Evolutionary conservation across 1,140 invertebrate species (phyloP).

Genomic region (Pogonus chalceus): DNA sequence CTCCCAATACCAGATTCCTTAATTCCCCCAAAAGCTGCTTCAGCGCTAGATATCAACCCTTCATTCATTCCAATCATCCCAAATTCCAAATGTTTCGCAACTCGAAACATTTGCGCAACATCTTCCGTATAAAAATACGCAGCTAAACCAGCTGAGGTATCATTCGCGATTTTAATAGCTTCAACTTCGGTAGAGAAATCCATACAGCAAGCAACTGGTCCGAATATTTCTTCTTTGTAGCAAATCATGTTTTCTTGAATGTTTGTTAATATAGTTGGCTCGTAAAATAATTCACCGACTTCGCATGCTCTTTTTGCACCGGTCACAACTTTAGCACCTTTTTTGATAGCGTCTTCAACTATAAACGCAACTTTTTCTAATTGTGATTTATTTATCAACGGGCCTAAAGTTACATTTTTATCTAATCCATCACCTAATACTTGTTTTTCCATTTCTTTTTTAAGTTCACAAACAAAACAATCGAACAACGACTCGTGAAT

Average conservation of each 20-base stretch:
- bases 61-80: constrained; percentile 98
- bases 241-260: constrained; percentile 73
- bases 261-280: constrained; percentile 84
- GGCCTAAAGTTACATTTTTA: constrained; percentile 68
- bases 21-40: constrained; percentile 91
- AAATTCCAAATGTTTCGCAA: constrained; percentile 74
- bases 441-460: constrained; percentile 57
- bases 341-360: constrained; percentile 74
- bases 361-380: constrained; percentile 68
- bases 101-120: constrained; percentile 84
- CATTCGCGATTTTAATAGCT: constrained; percentile 73
- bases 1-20: constrained; percentile 96
- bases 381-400: constrained; percentile 84
- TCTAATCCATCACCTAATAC: constrained; percentile 74
- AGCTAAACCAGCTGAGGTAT: constrained; percentile 61
- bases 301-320: constrained; percentile 63
- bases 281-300: constrained; percentile 72
- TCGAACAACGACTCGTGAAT: constrained; percentile 80
- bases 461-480: constrained; percentile 68
- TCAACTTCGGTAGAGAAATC: constrained; percentile 88
- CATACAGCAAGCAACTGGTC: constrained; percentile 80
- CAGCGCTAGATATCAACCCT: constrained; percentile 79
- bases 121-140: constrained; percentile 92
- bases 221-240: constrained; percentile 90
- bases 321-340: constrained; percentile 73